A percentile compares a stretch with the other conserved stretches of the same genome.
Conservation (phyloP, 2,888 invertebrate species). For the Cryptops parisi region DNA sequence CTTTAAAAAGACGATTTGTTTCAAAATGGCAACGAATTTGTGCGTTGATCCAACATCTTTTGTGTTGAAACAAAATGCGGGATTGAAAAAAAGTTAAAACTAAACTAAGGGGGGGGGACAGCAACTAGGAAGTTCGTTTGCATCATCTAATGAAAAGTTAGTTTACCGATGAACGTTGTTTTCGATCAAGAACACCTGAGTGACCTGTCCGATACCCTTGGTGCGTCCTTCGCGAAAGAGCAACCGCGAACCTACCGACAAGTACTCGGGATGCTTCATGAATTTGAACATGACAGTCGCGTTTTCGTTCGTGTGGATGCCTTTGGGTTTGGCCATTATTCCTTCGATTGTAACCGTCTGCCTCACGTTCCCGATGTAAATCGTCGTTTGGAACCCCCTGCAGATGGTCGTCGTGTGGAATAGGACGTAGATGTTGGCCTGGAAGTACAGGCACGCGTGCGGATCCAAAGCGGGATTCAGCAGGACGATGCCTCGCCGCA, state of each 20-base stretch:
- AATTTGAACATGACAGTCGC: conserved; percentile 81
- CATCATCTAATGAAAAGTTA: too few relatives aligned
- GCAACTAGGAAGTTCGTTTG: background rate
- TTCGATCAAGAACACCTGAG: conserved; percentile 45
- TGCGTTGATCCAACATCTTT: too few relatives aligned
- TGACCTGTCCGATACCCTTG: conserved; percentile 73
- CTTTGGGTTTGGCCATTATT: conserved; percentile 47
- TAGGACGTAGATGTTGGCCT: conserved; percentile 80
- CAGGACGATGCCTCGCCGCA: conserved; percentile 75
- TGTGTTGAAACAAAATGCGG: too few relatives aligned
- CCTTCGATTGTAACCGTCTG: conserved; percentile 86
- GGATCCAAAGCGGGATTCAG: conserved; percentile 41
- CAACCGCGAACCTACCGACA: conserved; percentile 59
- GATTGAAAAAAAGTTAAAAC: too few relatives aligned
- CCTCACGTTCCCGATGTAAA: conserved; percentile 87
- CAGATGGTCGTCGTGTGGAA: conserved; percentile 71
- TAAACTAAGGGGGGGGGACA: background rate
- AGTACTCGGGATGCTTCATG: conserved; percentile 74
- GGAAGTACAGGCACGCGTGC: conserved; percentile 39
- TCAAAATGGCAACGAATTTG: too few relatives aligned
- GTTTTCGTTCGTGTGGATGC: conserved; percentile 64
- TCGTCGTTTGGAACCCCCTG: conserved; percentile 66
- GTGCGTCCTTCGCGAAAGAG: conserved; percentile 70
- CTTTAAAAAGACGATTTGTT: too few relatives aligned
- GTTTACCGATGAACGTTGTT: conserved; percentile 8